Evolutionary conservation across 2,888 invertebrate species (phyloP), one percentile per base, ranked within the genome.

Genomic region (Agrochola lota): DNA sequence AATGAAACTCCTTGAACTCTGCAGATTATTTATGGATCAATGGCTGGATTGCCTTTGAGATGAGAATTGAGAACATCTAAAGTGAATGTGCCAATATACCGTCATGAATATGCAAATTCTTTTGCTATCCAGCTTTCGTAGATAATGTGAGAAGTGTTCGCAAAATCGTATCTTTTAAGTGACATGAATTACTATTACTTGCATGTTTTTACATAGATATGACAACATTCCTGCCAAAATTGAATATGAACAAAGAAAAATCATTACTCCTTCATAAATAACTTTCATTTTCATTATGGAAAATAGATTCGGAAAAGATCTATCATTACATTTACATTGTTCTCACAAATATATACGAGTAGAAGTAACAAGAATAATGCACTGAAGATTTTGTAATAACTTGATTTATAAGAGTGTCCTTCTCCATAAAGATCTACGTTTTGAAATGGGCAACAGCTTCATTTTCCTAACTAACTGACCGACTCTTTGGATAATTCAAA

Each of bases 91-190:
- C 35, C n/a, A 57, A 57, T 59, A 35, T 15, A 46, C 46, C 11
- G 30, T 15, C n/a, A 43, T 66, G 59, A 78, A 74, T 59, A 52
- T 17, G 52, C 57, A 74, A 64, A 66, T 26, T 20, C n/a, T 49
- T 49, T 40, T 17, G 12, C 9, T 52, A 81, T 64, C 64, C 64
- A n/a, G 81, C 30, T 73, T 57, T 30, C 12, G 6, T 43, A 74
- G 57, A 81, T 81, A 81, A 63, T 43, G 23, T 23, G 57, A 74
- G n/a, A 23, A 73, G 57, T 23, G 26, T 57, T 30, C n/a, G 40
- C 4, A 63, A 35, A 63, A 80, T 40, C 1, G 26, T 63, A 57
- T 71, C 23, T 55, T 55, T 64, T 6, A 49, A 72, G 26, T 57
- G 49, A 30, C 20, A n/a, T 49, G 15, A 57, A 72, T 63, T 23